A percentile compares a stretch with the other conserved stretches of the same genome.
phyloP scores from a whole-genome alignment of 37 sponge, comb jelly and placozoan species.

The Mnemiopsis leidyi region DNA sequence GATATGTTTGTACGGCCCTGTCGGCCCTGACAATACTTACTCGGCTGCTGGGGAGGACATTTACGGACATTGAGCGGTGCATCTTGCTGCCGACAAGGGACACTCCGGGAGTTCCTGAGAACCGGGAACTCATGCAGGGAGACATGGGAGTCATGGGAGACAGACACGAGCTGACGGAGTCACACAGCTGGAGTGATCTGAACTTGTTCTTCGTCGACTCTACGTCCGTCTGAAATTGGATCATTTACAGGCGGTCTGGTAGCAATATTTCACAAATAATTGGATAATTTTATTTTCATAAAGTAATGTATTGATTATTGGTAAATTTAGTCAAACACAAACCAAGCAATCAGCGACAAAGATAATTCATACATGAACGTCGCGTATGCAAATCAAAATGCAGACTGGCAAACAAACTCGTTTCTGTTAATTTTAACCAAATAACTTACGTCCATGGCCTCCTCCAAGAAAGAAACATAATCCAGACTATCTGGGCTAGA shows the following conservation, averaged over 20 bases:
- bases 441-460: conserved; percentile 54
- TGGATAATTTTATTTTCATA: too few relatives aligned
- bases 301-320: too few relatives aligned
- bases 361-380: too few relatives aligned
- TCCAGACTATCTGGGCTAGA: conserved; percentile 33
- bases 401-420: too few relatives aligned
- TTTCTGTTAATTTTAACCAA: too few relatives aligned
- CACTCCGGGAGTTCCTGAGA: neutral
- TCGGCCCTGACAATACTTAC: too few relatives aligned
- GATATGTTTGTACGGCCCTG: too few relatives aligned
- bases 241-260: too few relatives aligned
- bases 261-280: too few relatives aligned
- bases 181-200: conserved; percentile 50
- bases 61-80: conserved; percentile 35
- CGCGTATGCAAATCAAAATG: too few relatives aligned
- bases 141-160: conserved; percentile 64
- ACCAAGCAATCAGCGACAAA: too few relatives aligned
- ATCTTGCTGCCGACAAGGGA: neutral
- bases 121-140: neutral
- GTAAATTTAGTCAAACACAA: too few relatives aligned
- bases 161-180: neutral
- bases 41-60: conserved; percentile 20
- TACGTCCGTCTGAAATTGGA: conserved; percentile 40
- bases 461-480: conserved; percentile 34
- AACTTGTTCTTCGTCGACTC: conserved; percentile 47